Conservation (phyloP, 64 coral and sea anemone species). For the Acropora tenuis region DNA sequence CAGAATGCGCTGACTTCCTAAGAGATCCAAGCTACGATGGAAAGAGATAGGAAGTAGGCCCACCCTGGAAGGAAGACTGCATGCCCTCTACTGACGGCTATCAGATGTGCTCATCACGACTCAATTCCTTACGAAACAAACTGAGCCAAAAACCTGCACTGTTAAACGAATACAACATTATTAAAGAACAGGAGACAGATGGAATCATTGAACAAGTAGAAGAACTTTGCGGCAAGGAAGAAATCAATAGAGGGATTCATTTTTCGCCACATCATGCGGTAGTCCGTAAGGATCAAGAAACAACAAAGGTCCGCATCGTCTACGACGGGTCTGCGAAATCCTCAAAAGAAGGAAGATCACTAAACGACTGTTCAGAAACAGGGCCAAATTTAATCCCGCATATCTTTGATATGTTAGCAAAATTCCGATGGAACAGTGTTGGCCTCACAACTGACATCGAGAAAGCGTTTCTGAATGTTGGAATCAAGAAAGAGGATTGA, state of each 20-base stretch:
- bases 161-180: no score
- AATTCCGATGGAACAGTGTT: conserved; percentile 46
- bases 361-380: conserved; percentile 35
- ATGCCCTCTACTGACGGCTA: not conserved
- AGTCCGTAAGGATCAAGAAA: not conserved
- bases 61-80: conserved; percentile 26
- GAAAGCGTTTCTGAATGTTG: conserved; percentile 41
- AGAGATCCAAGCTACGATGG: conserved; percentile 14
- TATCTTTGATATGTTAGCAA: conserved; percentile 14
- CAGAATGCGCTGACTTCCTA: not conserved
- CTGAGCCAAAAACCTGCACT: no score
- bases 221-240: not conserved
- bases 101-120: conserved; percentile 20
- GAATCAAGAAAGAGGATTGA: conserved; percentile 29
- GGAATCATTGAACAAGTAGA: no score
- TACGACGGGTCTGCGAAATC: conserved; percentile 49
- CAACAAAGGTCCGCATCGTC: not conserved
- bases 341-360: conserved; percentile 22
- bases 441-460: conserved; percentile 47
- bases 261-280: conserved; percentile 55
- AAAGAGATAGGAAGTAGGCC: not conserved
- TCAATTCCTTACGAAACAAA: not conserved
- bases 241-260: conserved; percentile 30
- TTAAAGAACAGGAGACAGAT: no score
- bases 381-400: conserved; percentile 50